Evolutionary conservation across 2,113 vertebrate species (phyloP).

Genomic region (Seriola quinqueradiata): DNA sequence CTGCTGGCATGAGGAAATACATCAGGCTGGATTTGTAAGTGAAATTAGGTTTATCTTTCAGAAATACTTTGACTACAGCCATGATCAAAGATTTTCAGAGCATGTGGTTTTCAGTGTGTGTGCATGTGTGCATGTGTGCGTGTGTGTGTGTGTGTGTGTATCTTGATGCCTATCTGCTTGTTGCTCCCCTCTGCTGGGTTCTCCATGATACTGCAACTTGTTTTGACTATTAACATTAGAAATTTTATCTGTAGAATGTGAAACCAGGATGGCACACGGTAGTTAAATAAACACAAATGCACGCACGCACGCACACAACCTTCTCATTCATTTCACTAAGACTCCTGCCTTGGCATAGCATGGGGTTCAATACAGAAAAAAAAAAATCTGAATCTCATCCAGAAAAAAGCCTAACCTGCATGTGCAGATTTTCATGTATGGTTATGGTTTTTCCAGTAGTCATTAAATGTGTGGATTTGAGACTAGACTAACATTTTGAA

Average conservation of each 20-base stretch:
- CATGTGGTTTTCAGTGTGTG: neutral
- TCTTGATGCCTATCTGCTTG: conserved; percentile 36
- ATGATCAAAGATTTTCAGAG: conserved; percentile 10
- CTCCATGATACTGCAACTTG: conserved; percentile 66
- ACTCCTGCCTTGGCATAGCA: neutral
- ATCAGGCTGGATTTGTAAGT: conserved; percentile 38
- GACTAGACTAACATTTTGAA: neutral
- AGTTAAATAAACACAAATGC: neutral
- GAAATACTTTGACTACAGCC: conserved; percentile 21
- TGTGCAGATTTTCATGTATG: neutral
- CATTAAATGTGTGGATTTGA: neutral
- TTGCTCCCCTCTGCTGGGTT: conserved; percentile 83
- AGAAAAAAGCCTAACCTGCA: neutral
- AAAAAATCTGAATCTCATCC: neutral
- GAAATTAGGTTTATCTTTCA: conserved; percentile 55
- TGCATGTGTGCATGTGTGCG: conserved; percentile 12
- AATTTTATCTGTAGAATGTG: neutral
- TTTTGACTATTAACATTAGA: conserved; percentile 19
- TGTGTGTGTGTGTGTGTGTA: neutral
- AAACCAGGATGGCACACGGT: neutral
- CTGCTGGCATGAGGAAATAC: conserved; percentile 13
- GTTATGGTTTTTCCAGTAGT: neutral
- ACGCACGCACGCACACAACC: neutral
- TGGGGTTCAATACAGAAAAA: neutral
- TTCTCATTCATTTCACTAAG: neutral